Evolutionary conservation across 2,888 invertebrate species (phyloP).

Genomic region (Pterobdella sp.): DNA sequence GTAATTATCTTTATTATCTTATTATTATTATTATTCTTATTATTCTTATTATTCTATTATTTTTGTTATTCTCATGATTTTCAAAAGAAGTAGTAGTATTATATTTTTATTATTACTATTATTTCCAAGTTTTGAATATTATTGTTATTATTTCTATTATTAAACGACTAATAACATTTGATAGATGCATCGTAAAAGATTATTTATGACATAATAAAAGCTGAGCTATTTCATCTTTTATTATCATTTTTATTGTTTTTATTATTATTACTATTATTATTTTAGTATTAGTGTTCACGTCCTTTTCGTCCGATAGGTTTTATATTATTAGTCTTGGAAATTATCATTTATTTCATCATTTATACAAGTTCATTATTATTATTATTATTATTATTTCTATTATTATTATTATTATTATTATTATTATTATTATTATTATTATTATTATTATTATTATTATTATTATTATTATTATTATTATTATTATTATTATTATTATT

Average conservation of each 20-base stretch:
- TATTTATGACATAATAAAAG: too few species aligned
- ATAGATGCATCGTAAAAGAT: too few species aligned
- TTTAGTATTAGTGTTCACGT: too few species aligned
- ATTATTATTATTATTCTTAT: neutral
- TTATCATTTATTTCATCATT: neutral
- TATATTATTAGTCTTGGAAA: too few species aligned
- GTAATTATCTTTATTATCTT: neutral
- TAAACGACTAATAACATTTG: too few species aligned
- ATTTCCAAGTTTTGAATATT: neutral
- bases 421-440: neutral
- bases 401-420: neutral
- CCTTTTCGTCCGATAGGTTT: too few species aligned
- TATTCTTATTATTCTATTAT: neutral
- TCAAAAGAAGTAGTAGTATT: too few species aligned
- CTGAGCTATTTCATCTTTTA: too few species aligned
- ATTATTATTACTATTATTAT: too few species aligned
- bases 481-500: neutral
- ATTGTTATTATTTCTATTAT: neutral
- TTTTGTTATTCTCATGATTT: neutral
- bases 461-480: neutral
- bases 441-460: neutral
- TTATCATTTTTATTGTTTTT: too few species aligned
- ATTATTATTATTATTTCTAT: neutral
- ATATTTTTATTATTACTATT: neutral
- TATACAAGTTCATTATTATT: neutral